Conservation (phyloP, 1,140 invertebrate genomes). For the Aphaenogaster rudis region DNA sequence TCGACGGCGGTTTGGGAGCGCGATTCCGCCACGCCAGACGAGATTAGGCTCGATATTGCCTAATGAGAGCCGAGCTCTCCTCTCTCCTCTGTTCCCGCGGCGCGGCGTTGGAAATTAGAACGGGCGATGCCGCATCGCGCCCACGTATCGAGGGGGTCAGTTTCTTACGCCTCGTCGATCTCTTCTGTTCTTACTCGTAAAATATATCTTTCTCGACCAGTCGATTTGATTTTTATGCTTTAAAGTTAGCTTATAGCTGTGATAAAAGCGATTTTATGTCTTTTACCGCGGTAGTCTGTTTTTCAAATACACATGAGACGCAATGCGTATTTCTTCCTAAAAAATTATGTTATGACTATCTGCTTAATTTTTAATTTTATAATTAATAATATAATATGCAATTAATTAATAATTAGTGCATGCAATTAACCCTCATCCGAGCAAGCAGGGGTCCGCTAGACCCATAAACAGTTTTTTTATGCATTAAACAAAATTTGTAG, state of each 20-base stretch:
- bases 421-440: too few relatives aligned
- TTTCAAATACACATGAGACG: not conserved
- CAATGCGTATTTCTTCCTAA: not conserved
- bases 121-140: slow-evolving; percentile 6
- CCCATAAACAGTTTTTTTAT: too few relatives aligned
- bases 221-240: not conserved
- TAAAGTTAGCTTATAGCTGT: not conserved
- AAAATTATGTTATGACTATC: not conserved
- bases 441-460: too few relatives aligned
- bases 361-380: not conserved
- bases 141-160: not conserved
- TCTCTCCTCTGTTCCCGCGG: not conserved
- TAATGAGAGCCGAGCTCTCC: slow-evolving; percentile 33
- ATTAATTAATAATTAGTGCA: not conserved
- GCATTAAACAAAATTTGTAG: too few relatives aligned
- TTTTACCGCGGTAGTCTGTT: not conserved
- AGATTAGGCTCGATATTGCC: slow-evolving; percentile 57
- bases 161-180: slow-evolving; percentile 26
- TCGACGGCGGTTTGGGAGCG: slow-evolving; percentile 36
- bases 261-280: not conserved
- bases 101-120: slow-evolving; percentile 28
- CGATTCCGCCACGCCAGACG: slow-evolving; percentile 48
- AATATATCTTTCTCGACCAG: not conserved
- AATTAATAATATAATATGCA: not conserved
- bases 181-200: not conserved